Percentiles rank a stretch among this genome's conserved stretches.
Evolutionary conservation across 2,888 invertebrate genomes (phyloP).

Genomic region (Anoncus sp.): DNA sequence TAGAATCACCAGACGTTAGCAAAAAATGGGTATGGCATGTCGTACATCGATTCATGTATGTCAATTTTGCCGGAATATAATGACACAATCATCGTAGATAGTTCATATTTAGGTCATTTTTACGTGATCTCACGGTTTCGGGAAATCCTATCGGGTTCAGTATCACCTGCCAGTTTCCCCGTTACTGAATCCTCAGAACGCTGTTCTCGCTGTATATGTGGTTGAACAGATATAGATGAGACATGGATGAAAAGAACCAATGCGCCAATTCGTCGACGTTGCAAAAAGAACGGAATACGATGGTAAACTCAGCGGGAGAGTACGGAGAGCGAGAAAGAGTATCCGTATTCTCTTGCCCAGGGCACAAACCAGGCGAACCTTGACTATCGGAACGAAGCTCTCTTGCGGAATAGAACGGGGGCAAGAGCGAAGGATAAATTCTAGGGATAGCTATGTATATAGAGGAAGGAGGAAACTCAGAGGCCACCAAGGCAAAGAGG

Average conservation of each 20-base stretch:
- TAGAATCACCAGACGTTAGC: neutral
- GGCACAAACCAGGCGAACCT: constrained; percentile 33
- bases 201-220: no score
- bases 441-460: constrained; percentile 24
- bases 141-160: neutral
- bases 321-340: constrained; percentile 43
- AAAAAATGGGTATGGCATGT: neutral
- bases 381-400: constrained; percentile 53
- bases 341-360: constrained; percentile 36
- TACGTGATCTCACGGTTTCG: neutral
- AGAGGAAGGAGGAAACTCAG: constrained; percentile 51
- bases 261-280: constrained; percentile 2
- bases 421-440: constrained; percentile 41
- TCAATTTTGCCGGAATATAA: neutral
- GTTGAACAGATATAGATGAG: neutral
- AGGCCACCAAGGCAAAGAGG: constrained; percentile 68
- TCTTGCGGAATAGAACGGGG: constrained; percentile 53
- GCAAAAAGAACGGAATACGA: neutral
- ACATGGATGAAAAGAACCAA: constrained; percentile 25
- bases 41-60: neutral
- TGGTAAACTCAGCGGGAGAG: neutral
- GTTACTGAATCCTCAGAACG: neutral
- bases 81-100: no score
- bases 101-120: neutral
- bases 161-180: neutral